Evolutionary conservation across 2,888 invertebrate species (phyloP), one percentile per base, ranked within the genome.

Genomic region (Eutolmus rufibarbis): DNA sequence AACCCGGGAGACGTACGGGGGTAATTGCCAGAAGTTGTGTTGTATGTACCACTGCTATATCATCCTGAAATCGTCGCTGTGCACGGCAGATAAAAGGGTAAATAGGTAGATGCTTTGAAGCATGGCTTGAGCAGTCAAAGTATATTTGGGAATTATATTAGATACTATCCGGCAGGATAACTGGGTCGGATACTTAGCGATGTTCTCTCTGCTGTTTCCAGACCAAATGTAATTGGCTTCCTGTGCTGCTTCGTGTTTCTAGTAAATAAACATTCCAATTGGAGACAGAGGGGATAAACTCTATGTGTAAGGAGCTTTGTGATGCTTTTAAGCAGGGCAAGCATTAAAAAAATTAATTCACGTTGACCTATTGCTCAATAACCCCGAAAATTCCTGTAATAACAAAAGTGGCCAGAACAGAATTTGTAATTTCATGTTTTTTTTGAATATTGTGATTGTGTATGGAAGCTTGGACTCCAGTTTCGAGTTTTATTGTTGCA

Each of bases 61-160:
- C n/a, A 37, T 37, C n/a, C 7, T 9, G 56, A 16, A n/a, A 4
- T 9, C 37, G n/a, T 28, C 31, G 79, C 14, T 28, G 79, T 28
- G 28, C 23, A 28, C 16, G 40, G 5, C 37, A n/a, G 31, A 9
- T 46, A 31, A 77, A 46, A 16, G 51, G 46, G 79, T 19, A 43
- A 31, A 82, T 14, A 56, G 82, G 34, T 28, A 56, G 56, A 34
- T 31, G 82, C 46, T 34, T 31, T 82, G 34, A 56, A 37, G 82
- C 31, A 57, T 34, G 28, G 56, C 37, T 31, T 28, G 46, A 23
- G 19, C 28, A 82, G 19, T 28, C 57, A 34, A 34, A 57, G 82
- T 82, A 57, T 82, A 57, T 82, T 82, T 82, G 34, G 19, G n/a
- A 82, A 82, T 82, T 51, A 82, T 57, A 82, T 82, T 82, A 57